These are phyloP conservation scores for Limnephilus marmoratus DNA, from an alignment of 2,888 invertebrate genomes.

Conservation along the genomic window DNA sequence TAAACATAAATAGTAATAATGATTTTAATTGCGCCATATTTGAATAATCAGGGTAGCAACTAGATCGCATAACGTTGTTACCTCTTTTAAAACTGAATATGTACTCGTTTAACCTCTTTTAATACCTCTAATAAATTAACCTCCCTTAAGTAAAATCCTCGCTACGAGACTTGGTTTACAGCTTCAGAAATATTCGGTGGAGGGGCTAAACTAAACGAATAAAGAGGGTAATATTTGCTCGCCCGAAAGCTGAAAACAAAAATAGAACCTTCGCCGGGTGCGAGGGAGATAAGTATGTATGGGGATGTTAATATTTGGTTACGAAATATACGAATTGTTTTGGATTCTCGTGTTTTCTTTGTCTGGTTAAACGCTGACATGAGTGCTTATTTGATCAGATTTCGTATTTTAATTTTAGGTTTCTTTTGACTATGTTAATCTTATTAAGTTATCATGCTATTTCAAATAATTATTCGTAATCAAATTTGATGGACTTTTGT, in stretches of 20 bases:
- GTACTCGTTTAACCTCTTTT: conserved; percentile 24
- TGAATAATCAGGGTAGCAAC: neutral
- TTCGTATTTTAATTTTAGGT: neutral
- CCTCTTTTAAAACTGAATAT: neutral
- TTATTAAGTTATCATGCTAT: neutral
- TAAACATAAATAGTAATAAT: neutral
- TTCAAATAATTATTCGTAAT: neutral
- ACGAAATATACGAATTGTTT: conserved; percentile 18
- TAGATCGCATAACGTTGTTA: neutral
- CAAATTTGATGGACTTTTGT: neutral
- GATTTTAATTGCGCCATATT: neutral
- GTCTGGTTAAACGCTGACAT: neutral
- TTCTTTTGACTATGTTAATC: neutral
- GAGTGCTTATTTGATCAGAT: neutral
- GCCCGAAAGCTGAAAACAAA: conserved; percentile 27
- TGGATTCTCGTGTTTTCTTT: conserved; percentile 6
- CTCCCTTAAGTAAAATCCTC: conserved; percentile 28
- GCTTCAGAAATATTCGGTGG: conserved; percentile 27
- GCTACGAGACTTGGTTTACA: conserved; percentile 40
- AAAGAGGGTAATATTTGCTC: conserved; percentile 32
- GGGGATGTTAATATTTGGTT: conserved; percentile 43
- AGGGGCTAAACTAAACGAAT: conserved; percentile 31
- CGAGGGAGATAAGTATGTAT: neutral
- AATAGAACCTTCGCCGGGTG: conserved; percentile 4
- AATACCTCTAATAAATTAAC: conserved; percentile 34